These are phyloP conservation scores for Hybos culiciformis DNA, from an alignment of 2,888 invertebrate genomes.

Conservation along the genomic window DNA sequence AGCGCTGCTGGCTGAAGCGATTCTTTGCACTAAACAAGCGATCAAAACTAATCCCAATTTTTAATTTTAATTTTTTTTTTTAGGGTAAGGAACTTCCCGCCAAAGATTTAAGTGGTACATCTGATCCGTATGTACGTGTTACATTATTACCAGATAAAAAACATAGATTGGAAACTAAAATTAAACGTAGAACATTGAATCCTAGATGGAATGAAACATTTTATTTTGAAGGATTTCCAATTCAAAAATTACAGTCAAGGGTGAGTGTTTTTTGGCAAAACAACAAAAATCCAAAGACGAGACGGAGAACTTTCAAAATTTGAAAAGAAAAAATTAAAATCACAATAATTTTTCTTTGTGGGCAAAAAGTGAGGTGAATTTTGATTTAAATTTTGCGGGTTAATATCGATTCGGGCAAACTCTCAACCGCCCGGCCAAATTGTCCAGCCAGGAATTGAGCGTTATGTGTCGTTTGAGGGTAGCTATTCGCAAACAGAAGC, in stretches of 20 bases:
- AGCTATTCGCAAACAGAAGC: too few species aligned
- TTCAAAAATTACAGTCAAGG: constrained; percentile 82
- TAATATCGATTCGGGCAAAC: too few species aligned
- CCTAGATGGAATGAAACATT: constrained; percentile 91
- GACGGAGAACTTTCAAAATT: background rate
- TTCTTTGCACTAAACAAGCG: background rate
- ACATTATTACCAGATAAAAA: constrained; percentile 84
- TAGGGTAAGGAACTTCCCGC: constrained; percentile 89
- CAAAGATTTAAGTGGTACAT: constrained; percentile 82
- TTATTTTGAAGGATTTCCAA: constrained; percentile 88
- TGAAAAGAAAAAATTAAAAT: too few species aligned
- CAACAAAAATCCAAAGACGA: background rate
- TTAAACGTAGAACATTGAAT: constrained; percentile 78
- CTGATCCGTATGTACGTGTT: constrained; percentile 83
- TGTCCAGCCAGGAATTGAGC: too few species aligned
- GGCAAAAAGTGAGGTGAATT: background rate
- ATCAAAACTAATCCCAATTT: background rate
- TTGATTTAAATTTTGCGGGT: too few species aligned
- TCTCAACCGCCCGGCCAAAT: too few species aligned
- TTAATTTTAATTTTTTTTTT: background rate
- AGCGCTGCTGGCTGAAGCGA: too few species aligned
- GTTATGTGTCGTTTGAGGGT: too few species aligned
- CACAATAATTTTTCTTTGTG: background rate
- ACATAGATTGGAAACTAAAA: constrained; percentile 83
- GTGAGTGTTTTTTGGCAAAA: too few species aligned